Conservation (phyloP, 2,113 vertebrate species). For the Phaethon lepturus region DNA sequence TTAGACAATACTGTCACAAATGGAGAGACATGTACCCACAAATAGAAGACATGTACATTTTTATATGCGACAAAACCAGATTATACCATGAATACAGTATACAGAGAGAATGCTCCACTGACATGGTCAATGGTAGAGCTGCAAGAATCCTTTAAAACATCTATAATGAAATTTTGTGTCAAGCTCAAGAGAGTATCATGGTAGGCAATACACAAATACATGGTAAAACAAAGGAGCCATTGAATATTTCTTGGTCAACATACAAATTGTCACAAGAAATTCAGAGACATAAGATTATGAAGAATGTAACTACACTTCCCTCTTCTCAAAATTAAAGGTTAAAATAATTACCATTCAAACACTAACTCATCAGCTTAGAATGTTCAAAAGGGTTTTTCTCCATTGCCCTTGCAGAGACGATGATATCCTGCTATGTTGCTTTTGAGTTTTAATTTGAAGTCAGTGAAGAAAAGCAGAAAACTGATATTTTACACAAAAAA, state of each 20-base stretch:
- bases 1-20: constrained; percentile 1
- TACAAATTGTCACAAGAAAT: not conserved
- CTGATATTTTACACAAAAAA: not conserved
- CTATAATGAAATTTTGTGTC: not conserved
- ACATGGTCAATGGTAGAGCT: not conserved
- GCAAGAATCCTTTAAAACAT: not conserved
- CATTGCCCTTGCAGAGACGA: not conserved
- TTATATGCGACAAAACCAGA: not conserved
- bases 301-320: not conserved
- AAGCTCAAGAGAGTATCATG: not conserved
- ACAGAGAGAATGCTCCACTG: not conserved
- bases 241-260: not conserved
- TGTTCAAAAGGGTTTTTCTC: not conserved
- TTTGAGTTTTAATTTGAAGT: constrained; percentile 38
- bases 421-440: constrained; percentile 17
- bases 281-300: not conserved
- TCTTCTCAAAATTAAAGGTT: constrained; percentile 44
- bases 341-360: constrained; percentile 55
- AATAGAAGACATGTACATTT: not conserved
- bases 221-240: not conserved
- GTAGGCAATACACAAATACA: not conserved
- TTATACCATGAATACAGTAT: not conserved
- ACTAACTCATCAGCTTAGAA: constrained; percentile 19
- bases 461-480: constrained; percentile 44
- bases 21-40: not conserved